Evolutionary conservation across 2,797 vertebrate genomes (phyloP).

Genomic region (Hypotaenidia okinawae): DNA sequence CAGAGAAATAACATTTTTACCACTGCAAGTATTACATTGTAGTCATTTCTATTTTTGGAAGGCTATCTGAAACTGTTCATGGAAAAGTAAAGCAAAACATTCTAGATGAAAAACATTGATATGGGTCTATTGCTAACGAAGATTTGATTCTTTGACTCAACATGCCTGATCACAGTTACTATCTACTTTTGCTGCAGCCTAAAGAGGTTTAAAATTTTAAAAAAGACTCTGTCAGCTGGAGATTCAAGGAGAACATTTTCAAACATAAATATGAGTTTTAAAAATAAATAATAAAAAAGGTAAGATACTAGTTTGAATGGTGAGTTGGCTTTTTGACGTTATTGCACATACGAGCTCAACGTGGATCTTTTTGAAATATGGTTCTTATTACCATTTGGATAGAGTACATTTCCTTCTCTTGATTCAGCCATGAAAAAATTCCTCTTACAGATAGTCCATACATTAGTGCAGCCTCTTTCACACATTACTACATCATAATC

Average conservation of each 20-base stretch:
- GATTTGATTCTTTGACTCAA: not conserved
- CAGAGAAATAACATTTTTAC: slow-evolving; percentile 3
- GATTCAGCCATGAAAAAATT: slow-evolving; percentile 54
- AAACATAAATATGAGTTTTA: not conserved
- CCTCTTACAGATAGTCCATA: slow-evolving; percentile 33
- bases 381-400: slow-evolving; percentile 57
- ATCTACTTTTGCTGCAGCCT: not conserved
- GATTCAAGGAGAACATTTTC: not conserved
- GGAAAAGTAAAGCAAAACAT: slow-evolving; percentile 15
- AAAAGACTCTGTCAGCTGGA: not conserved
- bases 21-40: not conserved
- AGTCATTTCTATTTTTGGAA: not conserved
- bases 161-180: not conserved
- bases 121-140: not conserved
- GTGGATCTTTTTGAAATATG: slow-evolving; percentile 38
- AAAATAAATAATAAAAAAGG: slow-evolving; percentile 35
- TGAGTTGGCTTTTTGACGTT: slow-evolving; percentile 10
- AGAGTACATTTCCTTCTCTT: slow-evolving; percentile 47
- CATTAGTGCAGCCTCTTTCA: slow-evolving; percentile 47
- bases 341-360: slow-evolving; percentile 9
- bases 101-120: not conserved
- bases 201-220: not conserved
- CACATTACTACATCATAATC: slow-evolving; percentile 60
- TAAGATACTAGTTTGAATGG: not conserved
- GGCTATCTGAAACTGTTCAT: not conserved